Evolutionary conservation across 1,140 invertebrate genomes (phyloP), one percentile per base, ranked within the genome.

Genomic region (Cryptotermes secundus): DNA sequence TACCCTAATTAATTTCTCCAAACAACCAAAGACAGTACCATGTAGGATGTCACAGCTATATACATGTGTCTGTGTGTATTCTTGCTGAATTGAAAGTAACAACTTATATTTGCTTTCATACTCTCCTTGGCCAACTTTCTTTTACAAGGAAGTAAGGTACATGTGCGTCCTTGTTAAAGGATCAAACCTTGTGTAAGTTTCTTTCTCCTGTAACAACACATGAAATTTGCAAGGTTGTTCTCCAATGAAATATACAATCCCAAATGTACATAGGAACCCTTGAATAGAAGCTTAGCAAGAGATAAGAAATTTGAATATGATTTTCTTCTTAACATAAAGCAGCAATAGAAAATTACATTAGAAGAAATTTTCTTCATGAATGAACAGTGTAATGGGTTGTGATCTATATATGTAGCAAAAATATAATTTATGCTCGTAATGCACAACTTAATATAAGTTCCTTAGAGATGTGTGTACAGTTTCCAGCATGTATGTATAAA

Each of bases 401-500:
- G 59, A 72, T 31, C 59, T n/a, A 72, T 72, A 72, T 31, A 72
- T 72, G 59, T 72, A 72, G 59, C 59, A 31, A 26, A 72, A 72
- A 31, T 72, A 72, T 3, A 72, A 72, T 72, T 72, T 72, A 72
- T 72, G 59, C 59, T 31, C 26, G n/a, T 72, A 26, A 72, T 72
- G 26, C 59, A 72, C n/a, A 72, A 72, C 59, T 72, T 72, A 72
- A 72, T 72, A 72, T 72, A 72, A 31, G 59, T 72, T 72, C 59
- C 59, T 72, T 72, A 72, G 0, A 72, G 59, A 72, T 72, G 59
- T 72, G 7, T 72, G 59, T 72, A 59, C 53, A 72, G 59, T 72
- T 72, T 72, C 59, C 14, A 14, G n/a, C n/a, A 72, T 72, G 59
- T 59, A 4, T 65, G 59, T 72, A 72, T 72, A 72, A 72, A 72